Base-by-base conservation (phyloP, 2,888 invertebrate genomes). In the Ischnus inquisitorius region DNA sequence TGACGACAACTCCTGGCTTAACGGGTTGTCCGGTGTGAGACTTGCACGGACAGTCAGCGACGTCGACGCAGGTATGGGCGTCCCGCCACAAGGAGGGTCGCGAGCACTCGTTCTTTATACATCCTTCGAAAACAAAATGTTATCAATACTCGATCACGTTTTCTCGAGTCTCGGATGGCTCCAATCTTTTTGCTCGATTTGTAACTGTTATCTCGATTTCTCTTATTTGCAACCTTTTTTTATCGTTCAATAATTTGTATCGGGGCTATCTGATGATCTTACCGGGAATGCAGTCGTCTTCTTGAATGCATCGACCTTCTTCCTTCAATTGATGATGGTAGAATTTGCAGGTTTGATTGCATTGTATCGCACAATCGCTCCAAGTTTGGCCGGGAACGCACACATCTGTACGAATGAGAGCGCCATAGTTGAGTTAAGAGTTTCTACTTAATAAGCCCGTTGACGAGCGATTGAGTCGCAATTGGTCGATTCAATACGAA, bases 41-140 rank as follows among this genome's bases (percentile, higher is more conserved):
- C 79, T 95, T 94, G 91, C 98, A 98, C 12, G 97, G 96, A 90
- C 98, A 98, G 90, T 97, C 96, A 51, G 95, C 95, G 14, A 95
- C 91, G 0, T 95, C 94, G 1, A 98, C 97, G 89, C 98, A 98
- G 0, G 96, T 96, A 34, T 94, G 92, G 85, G 95, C 94, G 91
- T 98, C 97, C 1, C 97, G 95, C 96, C 97, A 97, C 71, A 95
- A 94, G 86, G 94, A 95, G 1, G 95, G 95, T 1, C 92, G 88
- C 0, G 94, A 95, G 88, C 97, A 97, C 5, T 67, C 80, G 0
- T 72, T 10, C 6, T 89, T 68, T 0, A 88, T 68, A 43, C 91
- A 91, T 39, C 91, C 88, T 88, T 67, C 41, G 68, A 79, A 68
- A 10, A 54, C 6, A n/a, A 65, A 6, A 69, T n/a, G 14, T 28